Conservation (phyloP, 2,797 vertebrate genomes). For the Pyrocephalus nanus region DNA sequence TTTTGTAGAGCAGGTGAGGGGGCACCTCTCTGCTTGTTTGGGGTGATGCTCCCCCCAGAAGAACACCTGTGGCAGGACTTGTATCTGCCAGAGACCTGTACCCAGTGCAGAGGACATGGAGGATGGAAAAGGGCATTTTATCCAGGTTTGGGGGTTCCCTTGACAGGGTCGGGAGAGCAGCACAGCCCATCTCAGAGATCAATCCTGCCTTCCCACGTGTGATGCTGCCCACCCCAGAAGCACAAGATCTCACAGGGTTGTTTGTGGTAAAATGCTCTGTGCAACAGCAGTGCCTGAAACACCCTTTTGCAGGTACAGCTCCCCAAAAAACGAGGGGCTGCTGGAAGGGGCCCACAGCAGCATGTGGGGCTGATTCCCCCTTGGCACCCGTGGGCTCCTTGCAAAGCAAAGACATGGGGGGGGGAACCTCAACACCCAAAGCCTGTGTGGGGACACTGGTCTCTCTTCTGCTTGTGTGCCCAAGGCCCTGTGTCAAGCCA, state of each 20-base stretch:
- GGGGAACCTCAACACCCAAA: neutral
- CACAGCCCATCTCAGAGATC: neutral
- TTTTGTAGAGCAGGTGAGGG: neutral
- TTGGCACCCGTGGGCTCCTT: neutral
- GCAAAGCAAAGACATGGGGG: neutral
- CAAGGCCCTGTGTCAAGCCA: neutral
- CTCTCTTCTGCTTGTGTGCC: neutral
- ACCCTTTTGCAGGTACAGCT: neutral
- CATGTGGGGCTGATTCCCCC: neutral
- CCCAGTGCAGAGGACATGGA: accelerated
- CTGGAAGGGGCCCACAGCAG: neutral
- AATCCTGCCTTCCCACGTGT: accelerated
- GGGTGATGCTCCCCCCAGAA: neutral
- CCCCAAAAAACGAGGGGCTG: neutral
- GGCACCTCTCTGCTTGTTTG: neutral
- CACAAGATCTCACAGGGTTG: accelerated
- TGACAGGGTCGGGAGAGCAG: neutral
- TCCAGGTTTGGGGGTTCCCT: neutral
- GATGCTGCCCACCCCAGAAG: neutral
- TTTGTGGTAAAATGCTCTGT: neutral
- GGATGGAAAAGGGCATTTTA: neutral
- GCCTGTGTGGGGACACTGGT: neutral
- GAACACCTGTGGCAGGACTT: neutral
- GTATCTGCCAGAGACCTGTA: neutral
- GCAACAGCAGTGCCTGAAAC: accelerated